Percentiles rank a stretch among this genome's conserved stretches.
Conservation (phyloP, 92 coral and sea anemone species). For the Blastomussa wellsi region DNA sequence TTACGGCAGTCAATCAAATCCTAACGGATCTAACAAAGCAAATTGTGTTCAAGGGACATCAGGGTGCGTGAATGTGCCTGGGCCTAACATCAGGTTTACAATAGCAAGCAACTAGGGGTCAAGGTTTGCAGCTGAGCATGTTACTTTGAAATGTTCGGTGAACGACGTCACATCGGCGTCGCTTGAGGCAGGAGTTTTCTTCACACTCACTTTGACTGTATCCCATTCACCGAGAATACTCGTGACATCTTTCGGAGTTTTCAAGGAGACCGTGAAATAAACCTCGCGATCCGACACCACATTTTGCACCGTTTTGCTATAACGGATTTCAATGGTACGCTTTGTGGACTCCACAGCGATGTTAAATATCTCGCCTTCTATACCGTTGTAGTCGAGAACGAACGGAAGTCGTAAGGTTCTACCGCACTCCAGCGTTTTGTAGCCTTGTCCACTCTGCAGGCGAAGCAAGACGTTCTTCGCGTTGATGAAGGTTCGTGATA, state of each 20-base stretch:
- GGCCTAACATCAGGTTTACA: neutral
- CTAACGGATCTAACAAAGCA: neutral
- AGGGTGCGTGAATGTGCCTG: neutral
- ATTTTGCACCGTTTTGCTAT: neutral
- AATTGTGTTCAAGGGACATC: neutral
- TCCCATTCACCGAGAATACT: neutral
- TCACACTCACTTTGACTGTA: constrained; percentile 22
- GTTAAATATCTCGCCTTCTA: constrained; percentile 13
- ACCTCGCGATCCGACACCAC: neutral
- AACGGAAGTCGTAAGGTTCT: constrained; percentile 18
- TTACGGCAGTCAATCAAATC: neutral
- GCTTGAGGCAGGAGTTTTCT: neutral
- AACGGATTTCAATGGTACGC: neutral
- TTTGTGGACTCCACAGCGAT: constrained; percentile 17
- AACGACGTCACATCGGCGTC: constrained; percentile 1
- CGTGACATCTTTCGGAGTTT: constrained; percentile 7
- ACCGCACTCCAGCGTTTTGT: constrained; percentile 47
- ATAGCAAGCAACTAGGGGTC: neutral
- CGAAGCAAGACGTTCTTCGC: constrained; percentile 58
- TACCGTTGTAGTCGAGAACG: constrained; percentile 27
- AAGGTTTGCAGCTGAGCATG: neutral
- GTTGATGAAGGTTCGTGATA: constrained; percentile 55
- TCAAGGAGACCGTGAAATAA: neutral
- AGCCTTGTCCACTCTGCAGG: constrained; percentile 26
- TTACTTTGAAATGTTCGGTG: constrained; percentile 11